Percentiles rank a stretch among this genome's conserved stretches.
Conservation (phyloP, 53 echinoderm and acorn worm genomes). For the Apostichopus leukothele region DNA sequence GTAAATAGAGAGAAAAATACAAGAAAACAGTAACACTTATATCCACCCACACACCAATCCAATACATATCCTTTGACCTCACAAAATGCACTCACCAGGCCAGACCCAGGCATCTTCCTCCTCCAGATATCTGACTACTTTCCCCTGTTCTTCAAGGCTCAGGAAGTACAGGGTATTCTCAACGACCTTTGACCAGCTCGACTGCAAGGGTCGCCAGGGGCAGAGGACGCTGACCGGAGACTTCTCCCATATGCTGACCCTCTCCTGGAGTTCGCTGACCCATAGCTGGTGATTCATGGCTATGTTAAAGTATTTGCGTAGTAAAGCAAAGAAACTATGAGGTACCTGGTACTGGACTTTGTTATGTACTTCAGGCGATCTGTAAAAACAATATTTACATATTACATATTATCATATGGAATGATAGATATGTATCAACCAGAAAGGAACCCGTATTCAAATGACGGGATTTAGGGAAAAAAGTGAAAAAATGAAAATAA, state of each 20-base stretch:
- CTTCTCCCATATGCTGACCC: constrained; percentile 64
- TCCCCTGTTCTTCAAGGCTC: constrained; percentile 55
- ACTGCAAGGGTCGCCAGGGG: constrained; percentile 65
- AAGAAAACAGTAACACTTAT: no score
- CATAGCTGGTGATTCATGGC: constrained; percentile 54
- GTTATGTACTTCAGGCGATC: constrained; percentile 39
- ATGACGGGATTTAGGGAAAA: no score
- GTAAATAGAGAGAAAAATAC: no score
- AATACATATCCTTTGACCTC: no score
- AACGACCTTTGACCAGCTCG: constrained; percentile 65
- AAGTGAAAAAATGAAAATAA: no score
- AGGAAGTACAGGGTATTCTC: constrained; percentile 64
- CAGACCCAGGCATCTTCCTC: constrained; percentile 53
- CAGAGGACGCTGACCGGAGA: constrained; percentile 69
- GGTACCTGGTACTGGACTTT: constrained; percentile 55
- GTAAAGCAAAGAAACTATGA: constrained; percentile 72
- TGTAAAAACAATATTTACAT: constrained; percentile 16
- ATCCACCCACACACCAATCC: no score
- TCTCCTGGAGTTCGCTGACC: constrained; percentile 52
- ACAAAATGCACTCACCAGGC: constrained; percentile 49
- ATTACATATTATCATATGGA: not conserved
- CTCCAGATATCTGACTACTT: constrained; percentile 49
- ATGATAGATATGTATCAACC: no score
- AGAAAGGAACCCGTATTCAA: no score
- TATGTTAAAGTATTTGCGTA: constrained; percentile 59